Percentiles rank a stretch among this genome's conserved stretches.
Conservation (phyloP, 2,797 vertebrate species). For the Amazonetta brasiliensis region DNA sequence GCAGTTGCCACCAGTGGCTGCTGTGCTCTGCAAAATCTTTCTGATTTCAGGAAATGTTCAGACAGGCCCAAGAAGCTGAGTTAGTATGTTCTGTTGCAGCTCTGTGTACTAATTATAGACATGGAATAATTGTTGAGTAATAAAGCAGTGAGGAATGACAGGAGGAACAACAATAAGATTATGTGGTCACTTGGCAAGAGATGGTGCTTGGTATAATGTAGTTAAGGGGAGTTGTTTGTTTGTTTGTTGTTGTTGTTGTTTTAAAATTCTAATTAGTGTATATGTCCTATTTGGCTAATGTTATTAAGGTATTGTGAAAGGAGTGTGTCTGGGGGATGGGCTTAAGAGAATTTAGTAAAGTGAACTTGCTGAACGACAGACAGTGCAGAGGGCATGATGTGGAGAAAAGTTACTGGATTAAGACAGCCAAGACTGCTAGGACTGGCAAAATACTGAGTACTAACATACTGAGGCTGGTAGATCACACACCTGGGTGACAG, state of each 20-base stretch:
- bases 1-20: background rate
- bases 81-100: background rate
- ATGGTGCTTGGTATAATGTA: background rate
- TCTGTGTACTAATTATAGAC: constrained; percentile 49
- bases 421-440: background rate
- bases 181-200: constrained; percentile 34
- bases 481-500: background rate
- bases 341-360: constrained; percentile 6
- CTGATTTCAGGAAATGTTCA: background rate
- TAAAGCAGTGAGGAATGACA: background rate
- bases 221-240: constrained; percentile 13
- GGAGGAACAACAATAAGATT: constrained; percentile 26
- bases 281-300: background rate
- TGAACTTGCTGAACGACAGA: background rate
- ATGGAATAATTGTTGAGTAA: constrained; percentile 27
- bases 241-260: constrained; percentile 39
- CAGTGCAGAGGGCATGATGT: background rate
- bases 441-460: background rate
- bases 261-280: constrained; percentile 38
- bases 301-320: constrained; percentile 24
- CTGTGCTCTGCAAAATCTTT: background rate
- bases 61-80: background rate
- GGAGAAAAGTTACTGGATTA: background rate
- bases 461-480: fast-evolving
- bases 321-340: background rate